These are phyloP conservation scores for Arion vulgaris DNA, from an alignment of 1,140 invertebrate genomes.

Conservation along the genomic window DNA sequence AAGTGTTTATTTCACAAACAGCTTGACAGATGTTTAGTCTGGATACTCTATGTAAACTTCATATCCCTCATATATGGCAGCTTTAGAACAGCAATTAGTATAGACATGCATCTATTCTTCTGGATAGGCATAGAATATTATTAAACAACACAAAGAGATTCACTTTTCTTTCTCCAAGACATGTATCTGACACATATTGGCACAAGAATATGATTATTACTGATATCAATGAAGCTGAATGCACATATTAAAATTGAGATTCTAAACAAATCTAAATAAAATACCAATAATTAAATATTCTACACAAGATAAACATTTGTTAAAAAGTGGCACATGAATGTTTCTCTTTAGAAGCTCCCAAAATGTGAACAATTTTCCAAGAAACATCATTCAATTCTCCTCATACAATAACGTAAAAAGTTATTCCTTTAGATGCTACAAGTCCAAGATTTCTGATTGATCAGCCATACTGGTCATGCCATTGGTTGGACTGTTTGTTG, in stretches of 20 bases:
- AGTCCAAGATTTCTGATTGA: constrained; percentile 34
- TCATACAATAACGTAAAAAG: neutral
- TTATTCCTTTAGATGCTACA: constrained; percentile 16
- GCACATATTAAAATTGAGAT: neutral
- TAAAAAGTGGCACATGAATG: neutral
- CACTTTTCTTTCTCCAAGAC: too few relatives aligned
- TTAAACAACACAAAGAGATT: too few relatives aligned
- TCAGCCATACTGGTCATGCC: constrained; percentile 30
- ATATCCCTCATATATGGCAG: too few relatives aligned
- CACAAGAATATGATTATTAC: neutral
- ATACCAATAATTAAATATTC: neutral
- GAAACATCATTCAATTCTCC: neutral
- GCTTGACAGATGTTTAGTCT: too few relatives aligned
- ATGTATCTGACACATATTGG: too few relatives aligned
- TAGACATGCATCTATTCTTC: too few relatives aligned
- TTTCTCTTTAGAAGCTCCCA: too few relatives aligned
- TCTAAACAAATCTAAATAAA: neutral
- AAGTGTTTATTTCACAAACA: too few relatives aligned
- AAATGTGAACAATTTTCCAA: neutral
- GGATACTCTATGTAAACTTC: too few relatives aligned
- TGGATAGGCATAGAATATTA: too few relatives aligned
- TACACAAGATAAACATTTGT: neutral
- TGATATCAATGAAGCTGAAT: neutral
- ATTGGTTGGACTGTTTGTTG: neutral
- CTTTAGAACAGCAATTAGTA: too few relatives aligned